Evolutionary conservation across 2,888 invertebrate species (phyloP).

Genomic region (Calameuta filiformis): DNA sequence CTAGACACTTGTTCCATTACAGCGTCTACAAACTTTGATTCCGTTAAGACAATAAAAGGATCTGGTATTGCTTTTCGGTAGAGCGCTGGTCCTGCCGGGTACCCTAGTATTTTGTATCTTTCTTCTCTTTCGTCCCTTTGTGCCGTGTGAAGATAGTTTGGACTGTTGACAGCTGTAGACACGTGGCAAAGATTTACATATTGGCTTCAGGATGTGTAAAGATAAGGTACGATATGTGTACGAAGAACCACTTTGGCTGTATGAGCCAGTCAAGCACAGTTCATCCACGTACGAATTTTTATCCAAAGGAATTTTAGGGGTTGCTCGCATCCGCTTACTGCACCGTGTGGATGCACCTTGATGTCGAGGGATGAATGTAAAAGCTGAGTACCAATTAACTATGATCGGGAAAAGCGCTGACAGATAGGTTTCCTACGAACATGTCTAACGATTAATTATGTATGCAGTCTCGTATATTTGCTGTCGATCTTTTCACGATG

Average conservation of each 20-base stretch:
- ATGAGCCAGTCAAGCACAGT: background rate
- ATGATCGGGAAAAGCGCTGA: constrained; percentile 7
- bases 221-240: background rate
- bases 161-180: background rate
- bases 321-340: background rate
- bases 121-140: background rate
- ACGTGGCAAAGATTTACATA: background rate
- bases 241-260: background rate
- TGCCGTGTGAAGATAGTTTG: background rate
- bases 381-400: constrained; percentile 1
- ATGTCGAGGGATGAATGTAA: background rate
- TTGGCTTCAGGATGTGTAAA: background rate
- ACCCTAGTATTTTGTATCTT: background rate
- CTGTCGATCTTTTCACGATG: background rate
- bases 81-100: background rate
- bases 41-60: background rate
- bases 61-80: background rate
- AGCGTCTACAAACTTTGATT: background rate
- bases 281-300: background rate
- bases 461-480: constrained; percentile 28
- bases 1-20: background rate
- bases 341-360: background rate
- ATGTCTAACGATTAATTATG: constrained; percentile 17
- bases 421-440: background rate
- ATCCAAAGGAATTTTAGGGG: background rate